phyloP scores from a whole-genome alignment of 2,888 invertebrate genomes.

The Teinopalpus imperialis region DNA sequence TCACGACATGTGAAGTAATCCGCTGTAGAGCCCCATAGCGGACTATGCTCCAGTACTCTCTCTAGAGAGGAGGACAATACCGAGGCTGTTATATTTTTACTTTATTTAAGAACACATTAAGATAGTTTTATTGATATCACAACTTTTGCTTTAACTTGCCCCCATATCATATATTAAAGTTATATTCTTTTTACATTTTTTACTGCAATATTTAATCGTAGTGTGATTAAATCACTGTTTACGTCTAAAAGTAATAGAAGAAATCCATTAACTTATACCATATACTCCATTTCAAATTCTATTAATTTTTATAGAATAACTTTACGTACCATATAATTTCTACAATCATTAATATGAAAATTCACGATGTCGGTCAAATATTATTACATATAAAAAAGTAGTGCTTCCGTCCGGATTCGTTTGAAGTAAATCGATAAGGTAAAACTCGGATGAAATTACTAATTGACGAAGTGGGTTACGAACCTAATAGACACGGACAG shows the following conservation, averaged over 20 bases:
- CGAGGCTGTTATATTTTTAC: no score
- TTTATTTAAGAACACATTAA: no score
- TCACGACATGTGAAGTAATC: no score
- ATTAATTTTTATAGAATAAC: not conserved
- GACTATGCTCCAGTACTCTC: no score
- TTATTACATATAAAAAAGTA: not conserved
- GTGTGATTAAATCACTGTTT: not conserved
- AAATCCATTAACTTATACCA: not conserved
- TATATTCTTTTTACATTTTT: no score
- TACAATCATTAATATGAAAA: no score
- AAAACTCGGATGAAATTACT: slow-evolving; percentile 16
- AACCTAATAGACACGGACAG: slow-evolving; percentile 7
- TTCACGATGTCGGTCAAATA: slow-evolving; percentile 3
- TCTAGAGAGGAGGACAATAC: no score
- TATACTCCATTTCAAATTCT: slow-evolving; percentile 1
- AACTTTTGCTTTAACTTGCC: no score
- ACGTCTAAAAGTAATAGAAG: not conserved
- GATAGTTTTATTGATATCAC: no score
- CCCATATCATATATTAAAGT: no score
- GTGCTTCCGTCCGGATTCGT: not conserved
- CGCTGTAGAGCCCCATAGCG: no score
- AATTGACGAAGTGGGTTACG: slow-evolving; percentile 18
- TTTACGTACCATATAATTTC: not conserved
- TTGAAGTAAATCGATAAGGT: slow-evolving; percentile 2
- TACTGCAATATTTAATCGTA: no score